Evolutionary conservation across 2,888 invertebrate genomes (phyloP), one percentile per base, ranked within the genome.

Genomic region (Micropterix aruncella): DNA sequence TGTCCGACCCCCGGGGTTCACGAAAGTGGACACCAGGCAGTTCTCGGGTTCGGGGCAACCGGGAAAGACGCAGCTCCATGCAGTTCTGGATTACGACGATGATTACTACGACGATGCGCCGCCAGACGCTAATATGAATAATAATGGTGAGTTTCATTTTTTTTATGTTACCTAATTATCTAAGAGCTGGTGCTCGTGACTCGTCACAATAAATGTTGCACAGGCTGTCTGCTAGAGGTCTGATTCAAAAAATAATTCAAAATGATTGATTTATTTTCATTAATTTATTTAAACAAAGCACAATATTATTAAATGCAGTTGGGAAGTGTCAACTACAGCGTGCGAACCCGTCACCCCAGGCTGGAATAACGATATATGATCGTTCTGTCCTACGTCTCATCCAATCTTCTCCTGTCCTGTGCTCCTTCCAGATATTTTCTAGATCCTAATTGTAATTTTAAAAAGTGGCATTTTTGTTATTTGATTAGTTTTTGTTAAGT

Each of bases 51-150:
- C 63, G 47, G 79, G 66, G 54, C 70, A 47, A 1, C 49, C 50
- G 3, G 65, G 68, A 14, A 77, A 77, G 57, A 79, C 80, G 2
- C 80, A 80, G 52, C 62, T 83, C 46, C 83, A 83, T 59, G 82
- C 83, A 2, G 77, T 83, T 16, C 67, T 83, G 42, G 83, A 84
- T 58, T 83, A 83, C 54, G 81, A 82, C 52, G 74, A 74, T 47
- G 60, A 65, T 38, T 75, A 79, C 54, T 78, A 79, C 46, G 80
- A 81, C 52, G 78, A 79, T 48, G 70, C 71, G 51, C 72, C 76
- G 49, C 74, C 70, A 39, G 63, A 66, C 54, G 27, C 27, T 7
- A 27, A 27, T 27, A 27, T 27, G 50, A 49, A 36, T 46, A 2
- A 37, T 37, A 16, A 38, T 43, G 9, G 27, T 43, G 15, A 17